These are phyloP conservation scores for Portunus trituberculatus DNA, from an alignment of 1,140 invertebrate genomes.

Conservation along the genomic window DNA sequence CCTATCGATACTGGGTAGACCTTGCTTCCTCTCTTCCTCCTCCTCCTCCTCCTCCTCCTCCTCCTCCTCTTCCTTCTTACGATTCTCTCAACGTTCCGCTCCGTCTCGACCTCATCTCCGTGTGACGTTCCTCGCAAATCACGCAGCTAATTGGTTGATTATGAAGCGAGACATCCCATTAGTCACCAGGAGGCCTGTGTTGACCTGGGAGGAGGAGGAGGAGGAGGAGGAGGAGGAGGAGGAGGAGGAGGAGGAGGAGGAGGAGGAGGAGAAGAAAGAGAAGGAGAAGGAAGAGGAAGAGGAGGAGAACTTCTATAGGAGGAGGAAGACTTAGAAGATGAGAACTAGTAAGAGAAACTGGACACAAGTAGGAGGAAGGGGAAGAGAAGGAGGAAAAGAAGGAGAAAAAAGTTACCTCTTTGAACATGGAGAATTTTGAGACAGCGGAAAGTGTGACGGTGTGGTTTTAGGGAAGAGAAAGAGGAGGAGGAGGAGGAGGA, in stretches of 20 bases:
- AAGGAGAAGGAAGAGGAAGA: not conserved
- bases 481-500: not conserved
- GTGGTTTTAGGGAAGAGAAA: no score
- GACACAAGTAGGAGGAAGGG: not conserved
- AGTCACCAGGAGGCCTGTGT: not conserved
- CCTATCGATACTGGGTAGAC: not conserved
- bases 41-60: not conserved
- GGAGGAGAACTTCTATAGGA: not conserved
- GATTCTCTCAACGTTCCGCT: not conserved
- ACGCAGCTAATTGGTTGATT: conserved; percentile 35
- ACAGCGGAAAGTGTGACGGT: no score
- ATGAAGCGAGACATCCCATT: conserved; percentile 34
- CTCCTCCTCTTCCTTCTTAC: not conserved
- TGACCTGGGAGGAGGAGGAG: not conserved
- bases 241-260: not conserved
- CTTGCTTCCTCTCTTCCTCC: not conserved
- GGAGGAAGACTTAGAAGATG: not conserved
- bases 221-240: not conserved
- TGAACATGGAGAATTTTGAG: no score
- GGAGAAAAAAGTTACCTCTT: no score
- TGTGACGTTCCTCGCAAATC: conserved; percentile 31
- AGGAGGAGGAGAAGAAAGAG: not conserved
- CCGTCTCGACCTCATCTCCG: not conserved
- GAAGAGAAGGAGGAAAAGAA: not conserved
- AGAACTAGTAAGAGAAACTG: not conserved